Evolutionary conservation across 1,140 invertebrate species (phyloP).

Genomic region (Holotrichia oblita): DNA sequence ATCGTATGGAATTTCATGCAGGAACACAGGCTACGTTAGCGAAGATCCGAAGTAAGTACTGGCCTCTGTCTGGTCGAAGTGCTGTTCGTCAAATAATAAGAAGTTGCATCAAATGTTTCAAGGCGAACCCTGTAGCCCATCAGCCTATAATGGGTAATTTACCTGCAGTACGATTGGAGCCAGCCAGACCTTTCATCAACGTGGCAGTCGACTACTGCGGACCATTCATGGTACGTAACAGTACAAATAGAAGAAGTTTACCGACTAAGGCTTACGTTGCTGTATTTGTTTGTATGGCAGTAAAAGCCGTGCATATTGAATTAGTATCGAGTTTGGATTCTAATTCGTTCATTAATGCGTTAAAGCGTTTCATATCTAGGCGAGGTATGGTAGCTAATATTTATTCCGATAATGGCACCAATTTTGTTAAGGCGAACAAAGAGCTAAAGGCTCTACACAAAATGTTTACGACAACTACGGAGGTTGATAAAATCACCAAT

Average conservation of each 20-base stretch:
- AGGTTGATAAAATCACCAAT: not conserved
- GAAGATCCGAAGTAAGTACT: not conserved
- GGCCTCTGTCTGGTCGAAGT: not conserved
- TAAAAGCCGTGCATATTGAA: conserved; percentile 44
- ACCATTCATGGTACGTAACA: conserved; percentile 48
- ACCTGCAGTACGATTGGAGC: conserved; percentile 48
- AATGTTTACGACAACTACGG: conserved; percentile 21
- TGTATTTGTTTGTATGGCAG: conserved; percentile 43
- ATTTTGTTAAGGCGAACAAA: conserved; percentile 44
- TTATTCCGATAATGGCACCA: conserved; percentile 46
- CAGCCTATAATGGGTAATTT: conserved; percentile 48
- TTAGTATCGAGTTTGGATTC: conserved; percentile 39
- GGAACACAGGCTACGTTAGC: not conserved
- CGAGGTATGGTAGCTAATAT: conserved; percentile 39
- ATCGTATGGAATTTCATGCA: not conserved
- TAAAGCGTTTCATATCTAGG: conserved; percentile 43
- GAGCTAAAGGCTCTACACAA: conserved; percentile 35
- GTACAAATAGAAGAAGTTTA: not conserved
- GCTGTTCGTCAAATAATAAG: not conserved
- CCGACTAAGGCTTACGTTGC: conserved; percentile 41
- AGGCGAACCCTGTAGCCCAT: not conserved
- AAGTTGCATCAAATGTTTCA: conserved; percentile 4
- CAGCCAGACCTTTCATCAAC: conserved; percentile 49
- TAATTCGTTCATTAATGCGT: conserved; percentile 41
- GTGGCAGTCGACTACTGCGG: conserved; percentile 56